Evolutionary conservation across 2,113 vertebrate genomes (phyloP), one percentile per base, ranked within the genome.

Genomic region (Hydrolagus affinis): DNA sequence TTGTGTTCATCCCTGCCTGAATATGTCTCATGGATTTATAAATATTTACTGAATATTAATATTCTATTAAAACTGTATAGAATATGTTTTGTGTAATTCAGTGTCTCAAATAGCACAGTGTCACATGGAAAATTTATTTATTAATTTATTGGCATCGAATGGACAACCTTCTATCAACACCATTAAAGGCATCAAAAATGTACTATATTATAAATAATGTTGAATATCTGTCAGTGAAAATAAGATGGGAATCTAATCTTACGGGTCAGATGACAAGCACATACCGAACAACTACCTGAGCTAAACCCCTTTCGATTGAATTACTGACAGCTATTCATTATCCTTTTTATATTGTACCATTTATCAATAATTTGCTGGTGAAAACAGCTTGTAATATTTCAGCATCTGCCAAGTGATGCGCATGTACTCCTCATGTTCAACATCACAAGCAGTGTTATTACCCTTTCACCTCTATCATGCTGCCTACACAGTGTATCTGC

Each of bases 31-130:
- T 66, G 60, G 78, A 83, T 68, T 68, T 28, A 83, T 66, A 62
- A 68, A 32, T 66, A 17, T 83, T 83, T 83, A 30, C n/a, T 57
- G 73, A 83, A 66, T 66, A 83, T 64, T 64, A 83, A 28, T 83
- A 83, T 32, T 83, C 9, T 32, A 30, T 83, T 4, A 28, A 32
- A 62, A 28, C 66, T 8, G 12, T 68, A 17, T 59, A 66, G 78
- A 44, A 32, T 66, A 30, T 80, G 44, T 62, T 83, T 66, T 32
- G 66, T 66, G 78, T 64, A 83, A 83, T 68, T 66, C 28, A 6
- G 15, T 66, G 62, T 66, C 78, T 66, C 59, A 66, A 83, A 83
- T 32, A 83, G 19, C 3, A 0, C 11, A 32, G 30, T 0, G 25
- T 78, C 14, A 62, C 25, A n/a, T 78, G 62, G 25, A 12, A 44